Conservation (phyloP, 1,140 invertebrate genomes). For the Lordiphosa mommai region DNA sequence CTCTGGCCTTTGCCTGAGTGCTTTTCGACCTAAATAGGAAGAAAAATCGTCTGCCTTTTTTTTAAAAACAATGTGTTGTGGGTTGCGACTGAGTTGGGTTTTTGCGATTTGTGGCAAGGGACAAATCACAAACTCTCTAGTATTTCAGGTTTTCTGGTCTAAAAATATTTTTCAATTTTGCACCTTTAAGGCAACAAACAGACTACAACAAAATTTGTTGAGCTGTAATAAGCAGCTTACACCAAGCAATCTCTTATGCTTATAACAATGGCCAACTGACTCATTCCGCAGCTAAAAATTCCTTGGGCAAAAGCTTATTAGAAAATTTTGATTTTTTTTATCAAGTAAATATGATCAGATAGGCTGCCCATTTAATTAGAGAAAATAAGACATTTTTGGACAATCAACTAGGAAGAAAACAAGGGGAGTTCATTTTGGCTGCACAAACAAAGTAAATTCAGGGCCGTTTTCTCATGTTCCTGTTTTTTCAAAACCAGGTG, state of each 20-base stretch:
- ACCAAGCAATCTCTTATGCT: background rate
- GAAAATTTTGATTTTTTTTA: too few species aligned
- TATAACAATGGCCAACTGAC: too few species aligned
- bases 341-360: too few species aligned
- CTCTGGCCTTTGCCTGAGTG: conserved; percentile 48
- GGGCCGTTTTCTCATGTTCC: too few species aligned
- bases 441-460: too few species aligned
- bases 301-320: too few species aligned
- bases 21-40: conserved; percentile 63
- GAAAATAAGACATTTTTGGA: too few species aligned
- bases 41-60: conserved; percentile 39
- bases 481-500: too few species aligned
- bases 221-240: conserved; percentile 53
- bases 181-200: conserved; percentile 20
- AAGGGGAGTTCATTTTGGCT: too few species aligned
- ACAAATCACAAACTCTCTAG: conserved; percentile 16
- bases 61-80: conserved; percentile 58
- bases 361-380: too few species aligned
- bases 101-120: conserved; percentile 1
- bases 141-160: conserved; percentile 30
- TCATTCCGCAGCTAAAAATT: too few species aligned
- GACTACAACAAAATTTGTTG: conserved; percentile 23
- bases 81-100: conserved; percentile 10
- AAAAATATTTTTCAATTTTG: conserved; percentile 44
- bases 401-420: too few species aligned